A percentile compares a stretch with the other conserved stretches of the same genome.
phyloP scores from a whole-genome alignment of 2,797 vertebrate genomes.

The Cetoscarus ocellatus region DNA sequence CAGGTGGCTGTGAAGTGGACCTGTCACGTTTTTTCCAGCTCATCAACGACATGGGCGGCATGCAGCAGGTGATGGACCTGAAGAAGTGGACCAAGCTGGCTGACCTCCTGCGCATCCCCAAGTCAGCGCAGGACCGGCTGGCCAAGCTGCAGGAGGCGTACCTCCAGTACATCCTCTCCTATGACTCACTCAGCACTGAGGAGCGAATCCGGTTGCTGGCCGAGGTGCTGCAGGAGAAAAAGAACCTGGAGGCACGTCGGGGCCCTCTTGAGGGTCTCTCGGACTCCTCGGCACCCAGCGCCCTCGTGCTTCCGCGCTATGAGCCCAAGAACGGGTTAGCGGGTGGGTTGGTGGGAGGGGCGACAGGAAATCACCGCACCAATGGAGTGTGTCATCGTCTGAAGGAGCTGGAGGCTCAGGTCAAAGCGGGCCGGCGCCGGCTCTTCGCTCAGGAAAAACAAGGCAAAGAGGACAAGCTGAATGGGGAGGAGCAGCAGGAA shows the following conservation, averaged over 20 bases:
- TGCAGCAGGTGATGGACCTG: constrained; percentile 99
- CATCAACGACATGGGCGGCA: constrained; percentile 99
- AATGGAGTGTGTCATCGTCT: constrained; percentile 93
- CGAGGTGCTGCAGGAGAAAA: constrained; percentile 96
- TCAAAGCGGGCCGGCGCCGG: constrained; percentile 94
- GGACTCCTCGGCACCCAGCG: constrained; percentile 87
- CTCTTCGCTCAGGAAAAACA: constrained; percentile 99
- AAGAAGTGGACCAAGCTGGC: constrained; percentile 99
- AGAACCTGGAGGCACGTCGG: constrained; percentile 91
- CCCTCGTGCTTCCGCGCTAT: constrained; percentile 93
- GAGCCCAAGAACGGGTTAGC: constrained; percentile 96
- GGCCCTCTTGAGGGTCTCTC: constrained; percentile 95
- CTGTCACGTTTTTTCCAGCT: constrained; percentile 98
- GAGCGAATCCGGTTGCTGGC: constrained; percentile 92
- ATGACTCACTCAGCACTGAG: constrained; percentile 92
- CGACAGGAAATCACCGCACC: constrained; percentile 74
- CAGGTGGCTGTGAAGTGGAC: constrained; percentile 99
- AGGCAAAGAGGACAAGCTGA: constrained; percentile 89
- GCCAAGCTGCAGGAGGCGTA: constrained; percentile 99
- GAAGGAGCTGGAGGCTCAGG: constrained; percentile 92
- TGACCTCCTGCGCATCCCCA: constrained; percentile 96
- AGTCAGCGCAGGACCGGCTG: constrained; percentile 98
- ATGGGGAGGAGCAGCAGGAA: constrained; percentile 79
- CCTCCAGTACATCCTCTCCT: constrained; percentile 99
- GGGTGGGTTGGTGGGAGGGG: constrained; percentile 75